These are phyloP conservation scores for Amazona guildingii DNA, from an alignment of 2,113 vertebrate species.

Conservation along the genomic window DNA sequence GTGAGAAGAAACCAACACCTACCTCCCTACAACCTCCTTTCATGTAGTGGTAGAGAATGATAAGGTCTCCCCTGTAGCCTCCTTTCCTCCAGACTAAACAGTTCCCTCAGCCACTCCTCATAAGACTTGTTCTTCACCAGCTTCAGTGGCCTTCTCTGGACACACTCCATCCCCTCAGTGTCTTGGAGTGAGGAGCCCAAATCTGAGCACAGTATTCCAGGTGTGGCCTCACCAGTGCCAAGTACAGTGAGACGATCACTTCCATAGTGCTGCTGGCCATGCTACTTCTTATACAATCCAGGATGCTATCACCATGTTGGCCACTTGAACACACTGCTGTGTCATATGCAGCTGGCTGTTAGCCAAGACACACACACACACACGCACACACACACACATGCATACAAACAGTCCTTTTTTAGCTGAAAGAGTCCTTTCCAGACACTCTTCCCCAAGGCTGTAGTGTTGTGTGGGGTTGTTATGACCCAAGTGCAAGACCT, in stretches of 20 bases:
- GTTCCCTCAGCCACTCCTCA: not conserved
- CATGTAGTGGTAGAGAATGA: not conserved
- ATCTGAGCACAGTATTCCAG: rapidly evolving
- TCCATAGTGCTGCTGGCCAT: not conserved
- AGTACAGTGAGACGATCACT: not conserved
- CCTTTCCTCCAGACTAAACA: not conserved
- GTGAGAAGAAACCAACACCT: rapidly evolving
- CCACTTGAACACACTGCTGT: not conserved
- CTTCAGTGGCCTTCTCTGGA: not conserved
- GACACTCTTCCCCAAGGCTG: no score
- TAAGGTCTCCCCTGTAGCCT: not conserved
- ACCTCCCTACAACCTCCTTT: not conserved
- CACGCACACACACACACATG: not conserved
- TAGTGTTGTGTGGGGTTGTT: no score
- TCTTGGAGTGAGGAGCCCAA: not conserved
- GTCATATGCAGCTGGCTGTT: not conserved
- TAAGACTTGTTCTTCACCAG: not conserved
- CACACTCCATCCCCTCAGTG: not conserved
- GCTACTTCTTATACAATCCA: not conserved
- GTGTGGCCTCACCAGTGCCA: not conserved
- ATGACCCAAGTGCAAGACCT: not conserved
- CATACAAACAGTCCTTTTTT: not conserved
- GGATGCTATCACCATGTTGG: not conserved
- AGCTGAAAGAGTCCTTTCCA: not conserved
- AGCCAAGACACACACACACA: not conserved